Conservation (phyloP, 2,113 vertebrate species). For the Rhipidura dahli region DNA sequence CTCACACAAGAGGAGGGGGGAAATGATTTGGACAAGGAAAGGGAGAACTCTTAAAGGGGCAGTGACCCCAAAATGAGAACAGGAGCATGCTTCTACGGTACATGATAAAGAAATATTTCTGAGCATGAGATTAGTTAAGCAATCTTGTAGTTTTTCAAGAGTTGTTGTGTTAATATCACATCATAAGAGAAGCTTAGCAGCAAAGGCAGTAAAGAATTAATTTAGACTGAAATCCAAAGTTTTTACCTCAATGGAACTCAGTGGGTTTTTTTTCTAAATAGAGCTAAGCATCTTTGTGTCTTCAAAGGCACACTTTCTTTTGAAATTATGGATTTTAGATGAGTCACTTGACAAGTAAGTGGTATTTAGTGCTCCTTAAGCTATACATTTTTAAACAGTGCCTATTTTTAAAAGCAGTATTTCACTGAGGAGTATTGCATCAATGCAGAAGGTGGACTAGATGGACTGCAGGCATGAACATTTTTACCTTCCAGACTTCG, state of each 20-base stretch:
- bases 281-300: background rate
- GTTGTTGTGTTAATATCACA: background rate
- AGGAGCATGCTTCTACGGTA: background rate
- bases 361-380: background rate
- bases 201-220: background rate
- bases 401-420: conserved; percentile 13
- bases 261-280: background rate
- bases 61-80: background rate
- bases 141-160: background rate
- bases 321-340: background rate
- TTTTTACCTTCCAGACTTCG: background rate
- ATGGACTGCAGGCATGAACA: background rate
- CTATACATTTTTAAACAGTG: background rate
- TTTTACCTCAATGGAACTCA: background rate
- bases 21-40: background rate
- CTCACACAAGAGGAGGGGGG: background rate
- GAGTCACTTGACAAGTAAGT: background rate
- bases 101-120: background rate
- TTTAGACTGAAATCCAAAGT: background rate
- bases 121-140: background rate
- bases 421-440: background rate
- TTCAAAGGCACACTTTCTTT: background rate
- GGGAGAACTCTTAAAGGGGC: background rate
- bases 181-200: background rate
- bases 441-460: background rate